Percentiles rank a stretch among this genome's conserved stretches.
Evolutionary conservation across 2,888 invertebrate genomes (phyloP).

Genomic region (Ophraella communa): DNA sequence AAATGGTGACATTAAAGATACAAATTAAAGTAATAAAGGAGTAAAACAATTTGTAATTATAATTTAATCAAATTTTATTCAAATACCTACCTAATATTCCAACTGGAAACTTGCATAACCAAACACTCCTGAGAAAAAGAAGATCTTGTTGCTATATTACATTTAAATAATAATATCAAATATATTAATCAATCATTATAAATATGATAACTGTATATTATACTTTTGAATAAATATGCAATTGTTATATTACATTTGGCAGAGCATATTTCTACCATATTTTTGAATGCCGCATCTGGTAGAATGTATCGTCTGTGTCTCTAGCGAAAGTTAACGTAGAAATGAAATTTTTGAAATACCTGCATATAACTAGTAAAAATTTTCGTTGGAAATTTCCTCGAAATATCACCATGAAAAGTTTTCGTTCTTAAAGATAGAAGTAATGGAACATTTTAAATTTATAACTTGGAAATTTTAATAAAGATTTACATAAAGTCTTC

Average conservation of each 20-base stretch:
- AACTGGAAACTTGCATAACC: too few species aligned
- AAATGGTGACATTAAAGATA: too few species aligned
- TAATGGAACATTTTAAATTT: constrained; percentile 43
- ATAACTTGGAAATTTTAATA: constrained; percentile 41
- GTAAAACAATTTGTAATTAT: too few species aligned
- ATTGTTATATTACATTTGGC: neutral
- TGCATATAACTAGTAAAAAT: constrained; percentile 39
- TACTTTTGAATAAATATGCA: too few species aligned
- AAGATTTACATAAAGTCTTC: constrained; percentile 34
- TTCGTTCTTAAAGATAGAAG: constrained; percentile 26
- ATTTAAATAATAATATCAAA: too few species aligned
- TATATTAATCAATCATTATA: too few species aligned
- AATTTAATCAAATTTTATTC: too few species aligned
- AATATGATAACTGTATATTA: too few species aligned
- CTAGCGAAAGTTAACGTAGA: constrained; percentile 33
- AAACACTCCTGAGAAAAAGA: too few species aligned
- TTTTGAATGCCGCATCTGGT: constrained; percentile 22
- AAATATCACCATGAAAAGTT: constrained; percentile 40
- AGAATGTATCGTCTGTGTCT: constrained; percentile 31
- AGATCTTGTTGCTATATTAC: too few species aligned
- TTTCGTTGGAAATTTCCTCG: constrained; percentile 35
- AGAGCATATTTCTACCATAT: neutral
- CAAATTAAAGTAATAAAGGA: too few species aligned
- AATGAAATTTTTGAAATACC: constrained; percentile 38
- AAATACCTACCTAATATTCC: too few species aligned